phyloP scores from a whole-genome alignment of 2,797 vertebrate genomes.

The Cyprinodon diabolis region DNA sequence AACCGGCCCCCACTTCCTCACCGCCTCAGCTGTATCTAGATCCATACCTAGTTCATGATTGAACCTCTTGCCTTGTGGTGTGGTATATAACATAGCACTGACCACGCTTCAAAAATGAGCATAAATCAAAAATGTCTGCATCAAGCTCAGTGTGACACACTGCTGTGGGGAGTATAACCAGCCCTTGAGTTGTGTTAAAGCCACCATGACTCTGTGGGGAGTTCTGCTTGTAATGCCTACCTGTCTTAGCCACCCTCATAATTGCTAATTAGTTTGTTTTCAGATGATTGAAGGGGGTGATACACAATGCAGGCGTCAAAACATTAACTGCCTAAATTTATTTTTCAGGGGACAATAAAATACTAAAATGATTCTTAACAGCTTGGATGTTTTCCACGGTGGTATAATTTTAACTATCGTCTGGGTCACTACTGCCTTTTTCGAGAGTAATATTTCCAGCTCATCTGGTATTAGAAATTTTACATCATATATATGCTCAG shows the following conservation, averaged over 20 bases:
- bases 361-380: no score
- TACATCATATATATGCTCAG: no score
- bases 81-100: no score
- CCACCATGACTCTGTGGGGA: conserved; percentile 17
- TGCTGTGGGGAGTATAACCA: conserved; percentile 15
- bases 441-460: conserved; percentile 24
- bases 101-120: conserved; percentile 39
- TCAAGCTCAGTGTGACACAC: no score
- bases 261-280: conserved; percentile 1
- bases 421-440: not conserved
- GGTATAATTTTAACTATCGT: not conserved
- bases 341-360: not conserved
- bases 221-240: not conserved
- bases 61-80: no score
- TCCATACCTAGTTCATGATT: no score
- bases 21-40: no score
- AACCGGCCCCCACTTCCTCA: no score
- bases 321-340: not conserved
- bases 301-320: not conserved
- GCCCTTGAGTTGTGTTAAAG: conserved; percentile 72
- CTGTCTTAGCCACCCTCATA: not conserved
- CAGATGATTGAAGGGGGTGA: conserved; percentile 1
- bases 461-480: conserved; percentile 26
- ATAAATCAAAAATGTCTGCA: conserved; percentile 41
- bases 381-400: no score